Evolutionary conservation across 1,140 invertebrate species (phyloP).

Genomic region (Cepaea nemoralis): DNA sequence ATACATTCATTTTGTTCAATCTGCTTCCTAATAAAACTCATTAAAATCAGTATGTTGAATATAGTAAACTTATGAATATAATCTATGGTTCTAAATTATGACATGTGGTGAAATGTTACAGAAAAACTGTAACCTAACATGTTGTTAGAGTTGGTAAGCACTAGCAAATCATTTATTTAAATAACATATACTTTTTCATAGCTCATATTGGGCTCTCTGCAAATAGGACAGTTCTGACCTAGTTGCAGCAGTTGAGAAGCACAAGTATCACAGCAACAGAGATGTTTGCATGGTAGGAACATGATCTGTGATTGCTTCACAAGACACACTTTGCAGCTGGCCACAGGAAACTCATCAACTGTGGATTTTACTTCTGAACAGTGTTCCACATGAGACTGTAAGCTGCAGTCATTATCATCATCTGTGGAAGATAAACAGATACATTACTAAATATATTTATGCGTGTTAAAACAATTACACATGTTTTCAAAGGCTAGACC

Average conservation of each 20-base stretch:
- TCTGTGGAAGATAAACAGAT: background rate
- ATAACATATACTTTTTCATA: constrained; percentile 37
- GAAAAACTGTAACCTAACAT: too few relatives aligned
- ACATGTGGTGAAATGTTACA: too few relatives aligned
- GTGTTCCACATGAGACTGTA: background rate
- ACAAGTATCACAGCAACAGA: constrained; percentile 45
- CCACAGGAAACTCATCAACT: constrained; percentile 27
- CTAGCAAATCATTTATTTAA: background rate
- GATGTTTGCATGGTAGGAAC: constrained; percentile 45
- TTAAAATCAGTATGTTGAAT: too few relatives aligned
- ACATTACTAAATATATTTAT: background rate
- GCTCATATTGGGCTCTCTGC: constrained; percentile 23
- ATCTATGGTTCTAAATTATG: too few relatives aligned
- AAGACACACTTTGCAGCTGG: constrained; percentile 48
- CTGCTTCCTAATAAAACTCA: too few relatives aligned
- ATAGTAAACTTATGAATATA: too few relatives aligned
- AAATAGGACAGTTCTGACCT: constrained; percentile 43
- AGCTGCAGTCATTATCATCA: background rate
- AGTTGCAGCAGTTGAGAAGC: constrained; percentile 26
- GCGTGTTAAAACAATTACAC: too few relatives aligned
- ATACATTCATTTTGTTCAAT: too few relatives aligned
- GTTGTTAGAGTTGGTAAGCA: too few relatives aligned
- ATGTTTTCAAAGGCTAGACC: too few relatives aligned
- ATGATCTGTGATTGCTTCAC: constrained; percentile 33
- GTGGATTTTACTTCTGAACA: background rate